phyloP scores from a whole-genome alignment of 2,797 vertebrate genomes.

The Leptodactylus fallax region DNA sequence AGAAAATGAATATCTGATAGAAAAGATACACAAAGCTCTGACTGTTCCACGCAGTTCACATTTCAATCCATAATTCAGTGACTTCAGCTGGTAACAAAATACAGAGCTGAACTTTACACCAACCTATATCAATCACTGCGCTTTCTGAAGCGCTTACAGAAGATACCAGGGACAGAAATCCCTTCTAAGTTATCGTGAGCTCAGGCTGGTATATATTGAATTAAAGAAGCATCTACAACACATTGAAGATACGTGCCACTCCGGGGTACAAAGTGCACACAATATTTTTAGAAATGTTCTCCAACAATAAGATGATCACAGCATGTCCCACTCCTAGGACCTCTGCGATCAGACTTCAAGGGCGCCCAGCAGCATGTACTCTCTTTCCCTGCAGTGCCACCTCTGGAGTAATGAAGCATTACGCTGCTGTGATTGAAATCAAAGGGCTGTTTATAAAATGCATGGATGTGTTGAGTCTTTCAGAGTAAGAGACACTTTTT shows the following conservation, averaged over 20 bases:
- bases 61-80: slow-evolving; percentile 61
- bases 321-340: background rate
- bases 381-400: background rate
- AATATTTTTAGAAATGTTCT: background rate
- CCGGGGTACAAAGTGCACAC: background rate
- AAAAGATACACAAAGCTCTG: slow-evolving; percentile 37
- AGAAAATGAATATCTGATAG: slow-evolving; percentile 14
- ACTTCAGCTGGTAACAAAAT: slow-evolving; percentile 57
- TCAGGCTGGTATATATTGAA: background rate
- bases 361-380: too few species aligned
- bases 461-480: too few species aligned
- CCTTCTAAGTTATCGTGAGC: background rate
- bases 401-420: background rate
- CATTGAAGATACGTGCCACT: background rate
- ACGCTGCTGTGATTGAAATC: too few species aligned
- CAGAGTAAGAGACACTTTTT: too few species aligned
- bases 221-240: background rate
- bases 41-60: slow-evolving; percentile 51
- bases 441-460: too few species aligned
- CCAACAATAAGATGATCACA: background rate
- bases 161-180: background rate
- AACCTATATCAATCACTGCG: slow-evolving; percentile 52
- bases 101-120: slow-evolving; percentile 56
- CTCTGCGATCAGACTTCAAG: too few species aligned
- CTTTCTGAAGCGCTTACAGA: background rate